A percentile compares a stretch with the other conserved stretches of the same genome.
These are phyloP conservation scores for Paracentrotus lividus DNA, from an alignment of 53 echinoderm and acorn worm genomes.

Conservation along the genomic window DNA sequence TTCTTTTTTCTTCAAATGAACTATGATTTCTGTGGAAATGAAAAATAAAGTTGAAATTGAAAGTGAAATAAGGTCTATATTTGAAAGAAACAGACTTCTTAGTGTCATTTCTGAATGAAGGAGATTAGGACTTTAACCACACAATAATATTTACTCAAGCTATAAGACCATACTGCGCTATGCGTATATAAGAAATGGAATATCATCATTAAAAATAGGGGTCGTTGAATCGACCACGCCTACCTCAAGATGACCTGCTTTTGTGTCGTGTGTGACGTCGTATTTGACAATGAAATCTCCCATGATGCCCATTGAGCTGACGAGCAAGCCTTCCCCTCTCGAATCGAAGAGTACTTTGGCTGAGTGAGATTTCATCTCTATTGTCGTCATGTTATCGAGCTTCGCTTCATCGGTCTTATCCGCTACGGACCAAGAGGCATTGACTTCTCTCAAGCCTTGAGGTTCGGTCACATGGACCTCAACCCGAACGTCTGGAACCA, in stretches of 20 bases:
- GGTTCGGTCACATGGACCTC: constrained; percentile 82
- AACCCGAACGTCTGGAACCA: constrained; percentile 75
- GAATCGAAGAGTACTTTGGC: constrained; percentile 33
- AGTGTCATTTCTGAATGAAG: too few relatives aligned
- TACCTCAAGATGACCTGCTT: constrained; percentile 91
- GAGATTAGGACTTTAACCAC: too few relatives aligned
- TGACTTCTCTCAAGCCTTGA: constrained; percentile 82
- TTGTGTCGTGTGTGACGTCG: constrained; percentile 86
- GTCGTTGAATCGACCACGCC: neutral
- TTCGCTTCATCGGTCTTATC: constrained; percentile 35
- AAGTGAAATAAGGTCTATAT: too few relatives aligned
- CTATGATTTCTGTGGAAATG: too few relatives aligned
- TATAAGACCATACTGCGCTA: too few relatives aligned
- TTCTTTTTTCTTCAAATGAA: too few relatives aligned
- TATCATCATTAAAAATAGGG: too few relatives aligned
- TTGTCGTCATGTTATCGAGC: constrained; percentile 32
- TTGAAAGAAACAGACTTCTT: too few relatives aligned
- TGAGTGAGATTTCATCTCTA: neutral
- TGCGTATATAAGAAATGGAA: too few relatives aligned
- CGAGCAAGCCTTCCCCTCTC: constrained; percentile 21
- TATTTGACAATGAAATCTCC: constrained; percentile 89
- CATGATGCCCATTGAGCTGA: constrained; percentile 67
- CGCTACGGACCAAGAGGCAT: constrained; percentile 71
- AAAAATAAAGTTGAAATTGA: too few relatives aligned
- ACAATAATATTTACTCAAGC: too few relatives aligned